phyloP scores from a whole-genome alignment of 64 coral and sea anemone species.

The Porites lutea region DNA sequence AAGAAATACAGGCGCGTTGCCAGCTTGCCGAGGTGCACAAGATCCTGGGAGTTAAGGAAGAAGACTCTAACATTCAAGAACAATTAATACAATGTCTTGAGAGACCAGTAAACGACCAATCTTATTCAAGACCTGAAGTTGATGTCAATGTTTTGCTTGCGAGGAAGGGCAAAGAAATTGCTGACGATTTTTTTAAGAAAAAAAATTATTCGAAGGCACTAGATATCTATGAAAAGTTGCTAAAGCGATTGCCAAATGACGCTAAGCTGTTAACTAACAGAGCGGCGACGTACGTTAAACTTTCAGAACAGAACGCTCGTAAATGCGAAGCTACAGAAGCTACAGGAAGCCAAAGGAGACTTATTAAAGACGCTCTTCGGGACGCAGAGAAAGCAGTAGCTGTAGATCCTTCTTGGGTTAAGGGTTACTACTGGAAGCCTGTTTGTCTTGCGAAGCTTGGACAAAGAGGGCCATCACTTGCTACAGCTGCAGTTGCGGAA shows the following conservation, averaged over 20 bases:
- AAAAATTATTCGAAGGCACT: not conserved
- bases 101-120: not conserved
- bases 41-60: not conserved
- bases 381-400: not conserved
- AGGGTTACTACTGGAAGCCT: slow-evolving; percentile 1
- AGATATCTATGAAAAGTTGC: not conserved
- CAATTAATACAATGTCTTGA: too few species aligned
- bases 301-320: too few species aligned
- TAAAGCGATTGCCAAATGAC: not conserved
- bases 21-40: not conserved
- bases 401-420: not conserved
- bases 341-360: not conserved
- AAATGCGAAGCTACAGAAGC: too few species aligned
- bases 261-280: not conserved
- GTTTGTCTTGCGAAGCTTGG: slow-evolving; percentile 9
- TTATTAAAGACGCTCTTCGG: not conserved
- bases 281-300: not conserved
- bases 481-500: not conserved
- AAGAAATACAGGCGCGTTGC: too few species aligned
- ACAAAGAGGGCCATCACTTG: not conserved
- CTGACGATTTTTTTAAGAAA: not conserved
- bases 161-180: not conserved
- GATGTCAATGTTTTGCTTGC: not conserved
- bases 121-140: fast-evolving
- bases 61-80: not conserved